Base-by-base conservation (phyloP, 1,140 invertebrate genomes). In the Drosophila azteca region DNA sequence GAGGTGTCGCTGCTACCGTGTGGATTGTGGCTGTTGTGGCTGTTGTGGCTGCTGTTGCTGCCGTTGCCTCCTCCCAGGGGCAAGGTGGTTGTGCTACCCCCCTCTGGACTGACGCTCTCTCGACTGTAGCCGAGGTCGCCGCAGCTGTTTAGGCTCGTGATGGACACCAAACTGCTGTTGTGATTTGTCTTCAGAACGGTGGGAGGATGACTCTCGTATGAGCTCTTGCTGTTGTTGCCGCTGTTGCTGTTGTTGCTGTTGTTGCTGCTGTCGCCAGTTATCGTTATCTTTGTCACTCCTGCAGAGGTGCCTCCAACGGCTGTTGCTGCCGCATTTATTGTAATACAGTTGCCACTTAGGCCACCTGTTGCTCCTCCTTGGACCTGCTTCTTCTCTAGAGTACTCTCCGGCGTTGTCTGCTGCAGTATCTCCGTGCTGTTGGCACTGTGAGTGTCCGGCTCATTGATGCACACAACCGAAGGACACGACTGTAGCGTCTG, bases 401-500 rank as follows among this genome's bases (percentile, higher is more conserved):
- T 91, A 54, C 82, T 90, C 58, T 90, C 90, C 7, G 90, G 79
- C 65, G 82, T 57, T 26, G 85, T 76, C 48, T 90, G 77, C 45
- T 90, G 77, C 66, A 90, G 64, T 59, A 87, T 88, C 64, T 91
- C 87, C 50, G 82, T 80, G 54, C 62, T 83, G 11, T 39, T 39
- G 50, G 79, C 70, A 69, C 90, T 91, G 35, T 91, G 75, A 41
- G 90, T 91, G 60, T 91, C 90, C 15, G 87, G 90, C 45, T 91
- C 87, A 71, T 89, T 91, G 29, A 87, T 89, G 73, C 87, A 91
- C 46, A 84, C 82, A 59, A 90, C 91, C 35, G 35, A 13, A 26
- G 90, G 90, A 64, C 90, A 91, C 53, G 90, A 79, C 65, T 90
- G 90, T 15, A 91, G 73, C 43, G 85, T 91, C 90, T 91, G 88